Evolutionary conservation across 2,113 vertebrate genomes (phyloP), one percentile per base, ranked within the genome.

Genomic region (Hiodon tergisus): DNA sequence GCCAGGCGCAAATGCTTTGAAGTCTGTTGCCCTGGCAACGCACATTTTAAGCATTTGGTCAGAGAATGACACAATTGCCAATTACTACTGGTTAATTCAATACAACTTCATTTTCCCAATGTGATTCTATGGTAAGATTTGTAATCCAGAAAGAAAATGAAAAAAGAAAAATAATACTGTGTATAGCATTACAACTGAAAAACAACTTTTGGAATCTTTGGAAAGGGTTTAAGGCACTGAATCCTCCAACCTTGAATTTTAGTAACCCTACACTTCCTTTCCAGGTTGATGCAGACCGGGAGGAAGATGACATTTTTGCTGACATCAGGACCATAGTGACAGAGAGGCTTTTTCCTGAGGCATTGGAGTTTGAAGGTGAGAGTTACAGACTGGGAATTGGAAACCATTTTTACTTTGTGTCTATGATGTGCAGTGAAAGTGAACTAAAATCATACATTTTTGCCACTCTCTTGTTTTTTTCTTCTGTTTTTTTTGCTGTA

Each of bases 231-330:
- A n/a, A n/a, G n/a, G n/a, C 2, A 31, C 31, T 31, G 31, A 31
- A 31, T 31, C 31, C 31, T 31, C 31, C 31, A 31, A 31, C 31
- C 31, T 31, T 31, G 31, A 31, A 31, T 48, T 11, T 66, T 47
- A 66, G 9, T 11, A 17, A 14, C 58, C 47, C 2, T 66, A 52
- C 58, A 53, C 53, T 67, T 17, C 55, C 9, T 66, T 17, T 67
- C 50, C 77, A 90, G 89, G 83, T 90, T 50, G 88, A 88, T 66
- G 89, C 86, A 0, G 88, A 90, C 73, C 84, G 86, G 69, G 86
- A 87, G 3, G 87, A 90, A 58, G 81, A 87, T 2, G 81, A 83
- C 10, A 86, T 89, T 77, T 90, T 87, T 70, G 79, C 78, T 50
- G 88, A 88, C 72, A 88, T 90, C 69, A 79, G 79, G 65, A 74